Evolutionary conservation across 2,888 invertebrate genomes (phyloP), one percentile per base, ranked within the genome.

Genomic region (Dendrolimus houi): DNA sequence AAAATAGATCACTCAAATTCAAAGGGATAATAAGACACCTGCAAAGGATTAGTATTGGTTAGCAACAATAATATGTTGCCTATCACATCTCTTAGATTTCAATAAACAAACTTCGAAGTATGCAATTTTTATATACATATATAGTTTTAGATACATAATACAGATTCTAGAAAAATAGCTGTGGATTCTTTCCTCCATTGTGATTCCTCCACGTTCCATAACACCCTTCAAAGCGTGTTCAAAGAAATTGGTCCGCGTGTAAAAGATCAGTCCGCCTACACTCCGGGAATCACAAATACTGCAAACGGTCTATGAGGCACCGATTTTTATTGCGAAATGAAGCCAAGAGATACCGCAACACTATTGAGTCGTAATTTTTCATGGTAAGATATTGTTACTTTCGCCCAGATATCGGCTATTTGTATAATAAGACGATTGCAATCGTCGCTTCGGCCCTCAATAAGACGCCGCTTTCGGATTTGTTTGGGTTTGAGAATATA

Each of bases 391-490:
- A 84, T 79, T 81, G 79, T 80, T 76, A 79, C 74, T 75, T 71
- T 75, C 74, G 74, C 73, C 77, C 80, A 80, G 80, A 83, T 85
- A 83, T 79, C 75, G 72, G 73, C 81, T 71, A 77, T 86, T 87
- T 84, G 85, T 86, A 86, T 87, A 86, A 87, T 87, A 85, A 82
- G 81, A 75, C 85, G 81, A 87, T 86, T 78, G 80, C 71, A 72
- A 79, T 82, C 79, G 80, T 73, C 80, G 74, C 79, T 81, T 66
- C 70, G 71, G 71, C 66, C 74, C 75, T 70, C 74, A 70, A 75
- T 79, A 79, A 74, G 75, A 71, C 71, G 70, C 72, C 69, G 68
- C 69, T 63, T 60, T 59, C 65, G 73, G 79, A 77, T 81, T 83
- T 76, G 78, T 75, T 76, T 71, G 71, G 73, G 67, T 69, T 69